Conservation (phyloP, 2,113 vertebrate genomes). For the Aix galericulata region DNA sequence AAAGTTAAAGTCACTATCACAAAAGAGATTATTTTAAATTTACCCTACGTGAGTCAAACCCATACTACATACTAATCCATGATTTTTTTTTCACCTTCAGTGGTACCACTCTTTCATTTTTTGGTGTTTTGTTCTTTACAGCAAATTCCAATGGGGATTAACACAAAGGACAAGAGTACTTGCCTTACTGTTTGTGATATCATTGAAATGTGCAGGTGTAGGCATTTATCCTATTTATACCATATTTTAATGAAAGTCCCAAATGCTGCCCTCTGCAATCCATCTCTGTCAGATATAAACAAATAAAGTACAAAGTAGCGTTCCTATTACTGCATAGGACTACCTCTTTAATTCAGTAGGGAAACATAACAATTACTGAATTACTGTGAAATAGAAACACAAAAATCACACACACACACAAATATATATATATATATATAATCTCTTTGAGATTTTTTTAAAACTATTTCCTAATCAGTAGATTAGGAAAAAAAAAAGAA, state of each 20-base stretch:
- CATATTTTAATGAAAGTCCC: background rate
- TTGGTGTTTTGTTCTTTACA: background rate
- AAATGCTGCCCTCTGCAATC: background rate
- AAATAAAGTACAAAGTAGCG: background rate
- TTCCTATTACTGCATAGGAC: background rate
- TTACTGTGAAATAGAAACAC: background rate
- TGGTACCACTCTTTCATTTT: background rate
- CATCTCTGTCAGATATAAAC: background rate
- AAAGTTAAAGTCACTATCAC: background rate
- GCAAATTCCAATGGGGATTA: background rate
- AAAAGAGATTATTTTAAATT: background rate
- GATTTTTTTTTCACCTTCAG: background rate
- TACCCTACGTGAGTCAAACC: background rate
- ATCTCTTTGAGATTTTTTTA: accelerated
- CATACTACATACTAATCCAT: background rate
- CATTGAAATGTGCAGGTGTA: background rate
- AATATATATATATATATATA: background rate
- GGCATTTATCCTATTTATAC: background rate
- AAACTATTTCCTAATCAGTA: background rate
- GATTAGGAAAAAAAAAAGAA: background rate
- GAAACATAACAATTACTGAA: background rate
- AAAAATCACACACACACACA: background rate
- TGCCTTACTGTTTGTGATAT: background rate
- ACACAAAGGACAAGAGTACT: background rate
- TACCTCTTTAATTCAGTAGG: background rate